phyloP scores from a whole-genome alignment of 92 coral and sea anemone genomes.

The Zoanthus gigantus region DNA sequence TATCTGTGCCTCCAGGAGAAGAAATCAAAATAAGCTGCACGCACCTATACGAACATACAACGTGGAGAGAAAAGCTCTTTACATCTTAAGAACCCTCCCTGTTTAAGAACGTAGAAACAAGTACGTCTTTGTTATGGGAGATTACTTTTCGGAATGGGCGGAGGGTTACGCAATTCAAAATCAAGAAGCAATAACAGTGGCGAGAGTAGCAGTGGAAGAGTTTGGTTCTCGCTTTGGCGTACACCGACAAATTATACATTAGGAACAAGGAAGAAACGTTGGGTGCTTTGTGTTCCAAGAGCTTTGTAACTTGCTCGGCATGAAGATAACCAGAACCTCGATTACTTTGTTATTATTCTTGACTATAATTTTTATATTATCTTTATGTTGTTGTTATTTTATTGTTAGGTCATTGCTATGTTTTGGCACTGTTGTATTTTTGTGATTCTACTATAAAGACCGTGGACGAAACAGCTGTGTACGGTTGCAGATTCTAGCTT shows the following conservation, averaged over 20 bases:
- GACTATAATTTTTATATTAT: too few relatives aligned
- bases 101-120: conserved; percentile 36
- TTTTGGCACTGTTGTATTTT: too few relatives aligned
- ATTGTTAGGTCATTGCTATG: too few relatives aligned
- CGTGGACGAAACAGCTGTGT: too few relatives aligned
- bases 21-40: background rate
- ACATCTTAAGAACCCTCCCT: conserved; percentile 48
- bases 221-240: conserved; percentile 36
- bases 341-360: too few relatives aligned
- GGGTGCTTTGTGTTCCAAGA: background rate
- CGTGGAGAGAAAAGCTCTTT: conserved; percentile 49
- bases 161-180: background rate
- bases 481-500: too few relatives aligned
- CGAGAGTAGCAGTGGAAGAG: conserved; percentile 46
- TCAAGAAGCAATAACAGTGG: conserved; percentile 21
- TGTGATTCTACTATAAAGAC: too few relatives aligned
- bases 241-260: too few relatives aligned
- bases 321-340: background rate
- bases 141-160: conserved; percentile 35
- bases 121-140: conserved; percentile 48
- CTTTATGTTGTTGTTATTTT: too few relatives aligned
- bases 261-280: too few relatives aligned
- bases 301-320: background rate
- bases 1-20: conserved; percentile 1
- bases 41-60: conserved; percentile 44